phyloP scores from a whole-genome alignment of 2,113 vertebrate genomes.

The Poeciliopsis prolifica region DNA sequence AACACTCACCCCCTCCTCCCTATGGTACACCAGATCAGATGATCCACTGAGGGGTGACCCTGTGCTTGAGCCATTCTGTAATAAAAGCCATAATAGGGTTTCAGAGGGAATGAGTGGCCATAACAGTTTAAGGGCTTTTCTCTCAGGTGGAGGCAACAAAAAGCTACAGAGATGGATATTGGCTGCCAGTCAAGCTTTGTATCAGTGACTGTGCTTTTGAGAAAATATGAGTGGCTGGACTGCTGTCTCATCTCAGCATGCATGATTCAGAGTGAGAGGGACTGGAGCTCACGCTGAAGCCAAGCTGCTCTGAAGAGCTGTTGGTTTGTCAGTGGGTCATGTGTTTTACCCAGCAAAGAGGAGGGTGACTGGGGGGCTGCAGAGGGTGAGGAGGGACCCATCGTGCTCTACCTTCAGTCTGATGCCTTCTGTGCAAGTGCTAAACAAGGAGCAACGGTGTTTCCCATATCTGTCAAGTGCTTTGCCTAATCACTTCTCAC shows the following conservation, averaged over 20 bases:
- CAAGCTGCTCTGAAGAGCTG: conserved; percentile 72
- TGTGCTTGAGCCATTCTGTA: conserved; percentile 65
- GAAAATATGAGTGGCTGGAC: conserved; percentile 69
- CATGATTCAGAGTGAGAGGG: conserved; percentile 70
- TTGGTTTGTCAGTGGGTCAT: conserved; percentile 66
- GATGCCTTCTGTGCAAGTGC: conserved; percentile 64
- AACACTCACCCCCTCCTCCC: conserved; percentile 39
- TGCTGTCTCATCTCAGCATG: conserved; percentile 71
- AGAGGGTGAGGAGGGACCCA: conserved; percentile 6
- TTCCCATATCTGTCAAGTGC: conserved; percentile 69
- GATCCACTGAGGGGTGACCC: conserved; percentile 61
- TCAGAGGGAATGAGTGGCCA: conserved; percentile 68
- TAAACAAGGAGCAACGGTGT: conserved; percentile 66
- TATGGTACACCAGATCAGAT: conserved; percentile 57
- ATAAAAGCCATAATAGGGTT: conserved; percentile 69
- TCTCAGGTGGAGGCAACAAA: conserved; percentile 75
- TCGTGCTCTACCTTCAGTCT: conserved; percentile 61
- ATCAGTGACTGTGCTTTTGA: conserved; percentile 74
- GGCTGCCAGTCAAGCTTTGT: conserved; percentile 74
- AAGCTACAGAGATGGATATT: conserved; percentile 69
- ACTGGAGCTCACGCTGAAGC: conserved; percentile 66
- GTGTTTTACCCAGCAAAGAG: conserved; percentile 53
- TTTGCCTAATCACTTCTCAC: conserved; percentile 75
- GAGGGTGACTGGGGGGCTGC: background rate
- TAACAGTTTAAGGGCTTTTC: conserved; percentile 73